These are phyloP conservation scores for Mesocricetus auratus DNA, from an alignment of 2,113 vertebrate species.

Conservation along the genomic window DNA sequence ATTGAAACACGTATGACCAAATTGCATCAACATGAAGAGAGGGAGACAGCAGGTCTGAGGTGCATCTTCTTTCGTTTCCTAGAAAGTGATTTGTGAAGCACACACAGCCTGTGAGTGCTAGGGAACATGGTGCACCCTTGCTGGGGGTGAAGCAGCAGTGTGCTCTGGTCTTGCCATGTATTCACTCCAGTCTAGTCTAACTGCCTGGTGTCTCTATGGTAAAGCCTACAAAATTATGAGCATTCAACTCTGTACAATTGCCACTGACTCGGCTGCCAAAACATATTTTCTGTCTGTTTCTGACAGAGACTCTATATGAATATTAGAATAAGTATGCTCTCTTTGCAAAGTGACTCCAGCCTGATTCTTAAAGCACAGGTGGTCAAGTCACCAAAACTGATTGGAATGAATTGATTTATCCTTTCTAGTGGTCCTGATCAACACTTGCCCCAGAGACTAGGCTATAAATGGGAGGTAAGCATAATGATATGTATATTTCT, in stretches of 20 bases:
- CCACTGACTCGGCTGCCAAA: constrained; percentile 62
- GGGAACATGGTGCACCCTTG: not conserved
- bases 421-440: constrained; percentile 1
- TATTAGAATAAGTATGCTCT: constrained; percentile 42
- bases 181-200: not conserved
- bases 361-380: constrained; percentile 63
- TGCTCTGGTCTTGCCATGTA: not conserved
- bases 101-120: not conserved
- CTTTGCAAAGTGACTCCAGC: constrained; percentile 68
- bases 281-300: constrained; percentile 37
- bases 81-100: constrained; percentile 13
- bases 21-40: not conserved
- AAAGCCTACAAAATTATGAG: constrained; percentile 34
- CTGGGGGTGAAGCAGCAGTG: not conserved
- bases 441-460: not conserved
- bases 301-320: constrained; percentile 69
- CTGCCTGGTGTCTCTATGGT: constrained; percentile 34
- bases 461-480: not conserved
- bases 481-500: not conserved
- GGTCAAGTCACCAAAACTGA: constrained; percentile 73
- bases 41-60: not conserved
- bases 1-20: not conserved
- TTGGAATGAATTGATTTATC: constrained; percentile 75
- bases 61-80: not conserved
- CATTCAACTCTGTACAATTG: constrained; percentile 46